These are phyloP conservation scores for Lemur catta DNA, from an alignment of 2,797 vertebrate genomes.

Conservation along the genomic window DNA sequence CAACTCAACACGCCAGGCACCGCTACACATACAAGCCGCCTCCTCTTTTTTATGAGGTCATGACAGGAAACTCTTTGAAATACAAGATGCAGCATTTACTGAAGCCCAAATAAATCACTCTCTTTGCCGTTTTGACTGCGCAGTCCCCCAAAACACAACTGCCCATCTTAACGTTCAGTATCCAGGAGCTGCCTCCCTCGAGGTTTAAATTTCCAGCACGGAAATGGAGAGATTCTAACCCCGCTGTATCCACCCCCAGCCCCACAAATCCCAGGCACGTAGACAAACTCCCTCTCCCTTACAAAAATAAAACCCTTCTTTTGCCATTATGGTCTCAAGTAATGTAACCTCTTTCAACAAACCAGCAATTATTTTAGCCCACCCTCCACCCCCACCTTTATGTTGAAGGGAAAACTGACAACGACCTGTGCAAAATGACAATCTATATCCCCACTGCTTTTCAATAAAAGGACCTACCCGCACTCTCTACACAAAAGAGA, in stretches of 20 bases:
- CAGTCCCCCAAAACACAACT: conserved; percentile 86
- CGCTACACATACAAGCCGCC: conserved; percentile 91
- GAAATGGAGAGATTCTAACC: conserved; percentile 81
- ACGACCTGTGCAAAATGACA: conserved; percentile 83
- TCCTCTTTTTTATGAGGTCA: conserved; percentile 93
- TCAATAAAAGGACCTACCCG: conserved; percentile 74
- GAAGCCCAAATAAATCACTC: conserved; percentile 90
- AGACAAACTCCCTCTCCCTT: conserved; percentile 76
- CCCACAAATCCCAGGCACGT: conserved; percentile 78
- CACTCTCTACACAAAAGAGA: conserved; percentile 80
- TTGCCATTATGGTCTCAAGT: conserved; percentile 59
- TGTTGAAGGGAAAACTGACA: conserved; percentile 82
- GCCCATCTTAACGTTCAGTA: conserved; percentile 78
- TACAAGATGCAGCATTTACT: conserved; percentile 91
- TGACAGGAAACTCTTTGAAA: conserved; percentile 92
- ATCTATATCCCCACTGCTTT: conserved; percentile 78
- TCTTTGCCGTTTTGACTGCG: conserved; percentile 87
- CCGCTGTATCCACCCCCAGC: conserved; percentile 65
- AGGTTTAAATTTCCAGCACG: conserved; percentile 78
- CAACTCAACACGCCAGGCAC: conserved; percentile 93
- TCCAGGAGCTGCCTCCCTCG: conserved; percentile 73
- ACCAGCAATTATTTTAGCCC: conserved; percentile 73
- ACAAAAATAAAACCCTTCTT: conserved; percentile 63
- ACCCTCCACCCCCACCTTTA: conserved; percentile 76
- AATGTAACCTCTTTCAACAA: conserved; percentile 74